Evolutionary conservation across 2,113 vertebrate species (phyloP).

Genomic region (Papio anubis): DNA sequence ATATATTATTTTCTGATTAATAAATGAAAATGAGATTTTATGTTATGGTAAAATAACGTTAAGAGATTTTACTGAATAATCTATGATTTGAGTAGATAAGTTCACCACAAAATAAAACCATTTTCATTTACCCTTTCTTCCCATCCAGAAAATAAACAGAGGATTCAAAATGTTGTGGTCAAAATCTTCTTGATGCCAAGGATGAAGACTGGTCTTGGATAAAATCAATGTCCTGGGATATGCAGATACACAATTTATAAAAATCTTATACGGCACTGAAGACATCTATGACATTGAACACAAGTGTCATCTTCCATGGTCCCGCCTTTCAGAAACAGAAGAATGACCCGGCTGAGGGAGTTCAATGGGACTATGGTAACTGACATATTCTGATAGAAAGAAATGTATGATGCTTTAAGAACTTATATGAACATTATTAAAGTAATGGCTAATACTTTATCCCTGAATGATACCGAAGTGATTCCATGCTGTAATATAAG

Average conservation of each 20-base stretch:
- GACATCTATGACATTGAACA: neutral
- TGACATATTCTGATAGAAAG: rapidly evolving
- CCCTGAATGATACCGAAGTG: neutral
- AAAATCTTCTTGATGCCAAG: constrained; percentile 9
- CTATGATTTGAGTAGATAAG: neutral
- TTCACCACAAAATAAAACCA: constrained; percentile 18
- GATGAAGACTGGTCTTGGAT: neutral
- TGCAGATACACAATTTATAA: neutral
- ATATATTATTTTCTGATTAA: neutral
- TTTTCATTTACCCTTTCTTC: neutral
- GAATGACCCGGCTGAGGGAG: neutral
- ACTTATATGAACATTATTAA: neutral
- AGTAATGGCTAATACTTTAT: neutral
- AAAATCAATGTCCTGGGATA: neutral
- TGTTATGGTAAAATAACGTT: neutral
- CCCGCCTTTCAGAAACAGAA: neutral
- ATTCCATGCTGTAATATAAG: neutral
- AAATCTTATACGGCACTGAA: neutral
- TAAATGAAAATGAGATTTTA: neutral
- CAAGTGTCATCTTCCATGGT: neutral
- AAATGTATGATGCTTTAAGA: neutral
- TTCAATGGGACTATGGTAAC: neutral
- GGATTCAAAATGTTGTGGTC: neutral
- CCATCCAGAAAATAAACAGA: neutral
- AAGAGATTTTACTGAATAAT: neutral